Evolutionary conservation across 2,113 vertebrate species (phyloP).

Genomic region (Saguinus midas): DNA sequence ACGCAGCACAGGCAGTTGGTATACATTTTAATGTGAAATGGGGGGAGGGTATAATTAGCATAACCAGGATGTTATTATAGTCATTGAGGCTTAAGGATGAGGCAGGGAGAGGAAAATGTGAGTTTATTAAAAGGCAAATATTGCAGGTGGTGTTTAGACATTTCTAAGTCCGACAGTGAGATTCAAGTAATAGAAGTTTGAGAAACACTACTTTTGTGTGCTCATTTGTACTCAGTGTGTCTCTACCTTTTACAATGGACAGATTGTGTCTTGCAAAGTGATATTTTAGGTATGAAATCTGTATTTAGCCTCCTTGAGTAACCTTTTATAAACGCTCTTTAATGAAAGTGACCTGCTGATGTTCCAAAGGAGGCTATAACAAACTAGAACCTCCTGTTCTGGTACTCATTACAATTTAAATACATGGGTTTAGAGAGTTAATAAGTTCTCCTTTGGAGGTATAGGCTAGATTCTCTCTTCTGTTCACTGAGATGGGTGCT

Average conservation of each 20-base stretch:
- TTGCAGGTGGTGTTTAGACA: neutral
- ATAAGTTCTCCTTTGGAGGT: neutral
- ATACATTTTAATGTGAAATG: neutral
- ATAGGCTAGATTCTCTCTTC: too few relatives aligned
- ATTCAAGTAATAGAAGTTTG: neutral
- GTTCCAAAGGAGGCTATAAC: neutral
- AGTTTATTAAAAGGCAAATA: neutral
- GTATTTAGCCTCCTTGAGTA: neutral
- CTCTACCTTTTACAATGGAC: neutral
- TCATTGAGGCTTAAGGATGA: neutral
- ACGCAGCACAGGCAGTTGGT: neutral
- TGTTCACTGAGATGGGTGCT: neutral
- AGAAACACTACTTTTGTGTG: neutral
- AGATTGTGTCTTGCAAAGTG: neutral
- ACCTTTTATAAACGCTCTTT: neutral
- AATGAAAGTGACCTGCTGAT: neutral
- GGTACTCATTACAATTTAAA: neutral
- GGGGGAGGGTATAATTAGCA: too few relatives aligned
- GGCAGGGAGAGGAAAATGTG: neutral
- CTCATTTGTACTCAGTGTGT: neutral
- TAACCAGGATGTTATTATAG: neutral
- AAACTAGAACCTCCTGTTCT: neutral
- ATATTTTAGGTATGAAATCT: neutral
- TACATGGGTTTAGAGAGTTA: neutral
- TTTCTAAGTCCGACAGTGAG: rapidly evolving